These are phyloP conservation scores for Nemotelus pantherinus DNA, from an alignment of 2,888 invertebrate genomes.

Conservation along the genomic window DNA sequence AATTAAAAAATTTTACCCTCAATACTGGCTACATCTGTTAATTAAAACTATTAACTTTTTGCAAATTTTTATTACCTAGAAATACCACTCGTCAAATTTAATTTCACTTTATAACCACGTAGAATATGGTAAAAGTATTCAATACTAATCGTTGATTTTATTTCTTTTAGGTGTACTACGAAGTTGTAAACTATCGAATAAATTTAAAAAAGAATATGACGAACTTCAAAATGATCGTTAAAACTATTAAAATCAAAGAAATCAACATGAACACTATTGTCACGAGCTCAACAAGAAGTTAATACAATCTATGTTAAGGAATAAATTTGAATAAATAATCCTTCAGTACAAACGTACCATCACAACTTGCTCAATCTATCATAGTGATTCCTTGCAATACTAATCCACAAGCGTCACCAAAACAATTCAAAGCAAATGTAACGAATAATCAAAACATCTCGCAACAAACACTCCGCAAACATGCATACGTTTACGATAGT, in stretches of 20 bases:
- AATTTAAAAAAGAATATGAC: slow-evolving; percentile 2
- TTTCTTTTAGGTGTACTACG: too few relatives aligned
- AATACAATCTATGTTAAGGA: slow-evolving; percentile 19
- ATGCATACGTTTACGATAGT: slow-evolving; percentile 37
- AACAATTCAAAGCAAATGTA: slow-evolving; percentile 30
- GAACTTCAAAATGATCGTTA: background rate
- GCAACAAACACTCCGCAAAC: background rate
- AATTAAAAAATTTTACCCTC: too few relatives aligned
- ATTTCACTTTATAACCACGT: too few relatives aligned
- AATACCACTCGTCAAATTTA: too few relatives aligned
- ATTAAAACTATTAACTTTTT: too few relatives aligned
- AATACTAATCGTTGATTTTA: too few relatives aligned
- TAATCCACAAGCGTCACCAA: too few relatives aligned
- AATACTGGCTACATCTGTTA: too few relatives aligned
- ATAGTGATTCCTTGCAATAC: background rate
- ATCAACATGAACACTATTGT: slow-evolving; percentile 4
- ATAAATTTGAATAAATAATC: slow-evolving; percentile 21
- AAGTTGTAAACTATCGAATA: background rate
- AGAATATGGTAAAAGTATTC: too few relatives aligned
- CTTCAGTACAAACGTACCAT: slow-evolving; percentile 29
- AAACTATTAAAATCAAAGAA: too few relatives aligned
- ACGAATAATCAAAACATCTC: slow-evolving; percentile 20
- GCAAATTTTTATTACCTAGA: too few relatives aligned
- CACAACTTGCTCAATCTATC: slow-evolving; percentile 14
- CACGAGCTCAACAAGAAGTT: slow-evolving; percentile 16